These are phyloP conservation scores for Sphenodon punctatus DNA, from an alignment of 2,797 vertebrate genomes.

Conservation along the genomic window DNA sequence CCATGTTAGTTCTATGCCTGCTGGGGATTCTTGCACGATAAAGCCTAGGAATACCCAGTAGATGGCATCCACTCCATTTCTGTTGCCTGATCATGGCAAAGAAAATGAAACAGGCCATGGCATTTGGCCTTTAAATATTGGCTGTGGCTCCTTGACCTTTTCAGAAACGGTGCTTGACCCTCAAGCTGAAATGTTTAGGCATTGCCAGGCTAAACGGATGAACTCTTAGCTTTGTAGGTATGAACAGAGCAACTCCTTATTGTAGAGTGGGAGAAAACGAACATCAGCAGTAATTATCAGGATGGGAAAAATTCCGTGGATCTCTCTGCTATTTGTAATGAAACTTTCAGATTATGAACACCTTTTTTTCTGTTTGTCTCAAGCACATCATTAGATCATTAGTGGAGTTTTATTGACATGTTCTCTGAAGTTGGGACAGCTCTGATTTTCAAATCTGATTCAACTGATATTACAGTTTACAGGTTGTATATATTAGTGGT, in stretches of 20 bases:
- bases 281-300: conserved; percentile 21
- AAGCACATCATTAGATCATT: not conserved
- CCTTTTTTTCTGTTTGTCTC: conserved; percentile 10
- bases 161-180: too few species aligned
- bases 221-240: not conserved
- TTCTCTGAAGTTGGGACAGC: too few species aligned
- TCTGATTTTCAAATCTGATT: too few species aligned
- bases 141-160: too few species aligned
- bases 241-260: not conserved
- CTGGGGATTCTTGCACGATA: not conserved
- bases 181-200: too few species aligned
- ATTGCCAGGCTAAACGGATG: not conserved
- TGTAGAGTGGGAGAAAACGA: conserved; percentile 19
- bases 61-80: not conserved
- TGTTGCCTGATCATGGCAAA: not conserved
- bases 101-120: too few species aligned
- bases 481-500: too few species aligned
- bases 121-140: too few species aligned
- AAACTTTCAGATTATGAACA: not conserved
- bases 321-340: not conserved
- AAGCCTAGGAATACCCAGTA: not conserved
- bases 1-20: not conserved
- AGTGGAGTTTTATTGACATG: too few species aligned
- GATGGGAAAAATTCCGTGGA: not conserved
- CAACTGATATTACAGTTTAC: too few species aligned